Evolutionary conservation across 2,888 invertebrate genomes (phyloP), one percentile per base, ranked within the genome.

Genomic region (Oxytorus armatus): DNA sequence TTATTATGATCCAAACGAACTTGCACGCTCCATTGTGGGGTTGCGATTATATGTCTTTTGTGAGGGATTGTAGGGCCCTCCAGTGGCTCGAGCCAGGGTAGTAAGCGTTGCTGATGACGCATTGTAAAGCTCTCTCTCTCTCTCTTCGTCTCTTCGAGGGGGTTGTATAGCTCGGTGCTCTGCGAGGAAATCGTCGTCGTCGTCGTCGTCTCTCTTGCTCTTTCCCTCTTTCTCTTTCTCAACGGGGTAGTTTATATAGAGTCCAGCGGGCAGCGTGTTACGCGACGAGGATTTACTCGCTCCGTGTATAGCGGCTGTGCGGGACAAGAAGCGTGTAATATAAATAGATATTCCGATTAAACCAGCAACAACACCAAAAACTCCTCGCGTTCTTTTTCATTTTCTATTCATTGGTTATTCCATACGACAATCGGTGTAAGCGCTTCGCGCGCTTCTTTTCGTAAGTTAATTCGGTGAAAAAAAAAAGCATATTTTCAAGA

Each of bases 1-100:
- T 92, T 92, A 92, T 92, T 90, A 90, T 88, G 91, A 92, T 91
- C 91, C 91, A 91, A 92, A 92, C 89, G 91, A 92, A 91, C 90
- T 91, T 57, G 90, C 88, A 90, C 87, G 90, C 89, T 90, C 91
- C 89, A 91, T 91, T 90, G 92, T 90, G 86, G 90, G 87, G 89
- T 88, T 88, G 90, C 91, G 92, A 92, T 92, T 92, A 91, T 92
- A 89, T 33, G 16, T 90, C 90, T 90, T 92, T 91, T 91, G 91
- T 91, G 87, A 85, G 86, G 79, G 84, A 57, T 36, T 90, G 87
- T 90, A 91, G 91, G 86, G 91, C 87, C 87, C 92, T 91, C 65
- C 86, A 85, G 90, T 86, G 85, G 84, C 79, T 82, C 65, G 80
- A 83, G 85, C 85, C 61, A 23, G 72, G 75, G 73, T 70, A 82